Base-by-base conservation (phyloP, 2,797 vertebrate genomes). In the Centropyge bicolor region DNA sequence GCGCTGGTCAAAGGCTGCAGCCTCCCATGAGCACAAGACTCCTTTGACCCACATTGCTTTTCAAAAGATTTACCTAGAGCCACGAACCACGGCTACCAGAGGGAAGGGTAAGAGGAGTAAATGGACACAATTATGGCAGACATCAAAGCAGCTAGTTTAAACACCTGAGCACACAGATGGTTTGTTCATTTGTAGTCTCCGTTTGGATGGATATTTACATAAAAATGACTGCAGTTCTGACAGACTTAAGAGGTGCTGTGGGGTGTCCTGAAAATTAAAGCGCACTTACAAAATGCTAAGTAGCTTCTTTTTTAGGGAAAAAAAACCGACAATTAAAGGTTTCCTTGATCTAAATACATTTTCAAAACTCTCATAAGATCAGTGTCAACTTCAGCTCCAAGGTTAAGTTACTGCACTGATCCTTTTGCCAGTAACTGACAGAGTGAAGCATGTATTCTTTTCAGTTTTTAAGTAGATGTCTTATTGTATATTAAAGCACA, bases 11-110 rank as follows among this genome's bases (percentile, higher is more conserved):
- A 86, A 86, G 84, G 76, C 84, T 87, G 68, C 74, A 74, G 78
- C 70, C 83, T 86, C 70, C 82, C 77, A 22, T 46, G 78, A 85
- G 80, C 56, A 27, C 51, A 10, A 12, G 24, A 38, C 45, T 85
- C 69, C 62, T 89, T 78, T 88, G 74, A 88, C 82, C 83, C 74
- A 78, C 60, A 82, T 74, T 87, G 87, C 84, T 88, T 89, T 90
- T 89, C 73, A 88, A 89, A 90, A 76, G 81, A 74, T 87, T 78
- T 65, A 88, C 77, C 64, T 70, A 4, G n/a, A 87, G 70, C 68
- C 17, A 13, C 8, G 9, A 24, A 43, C 24, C 31, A 11, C 54
- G 31, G 72, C 70, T 54, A 88, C 74, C 66, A 74, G 52, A 84
- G 70, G 63, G 77, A 78, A 85, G 79, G 79, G 52, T 70, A 43